Percentiles rank a stretch among this genome's conserved stretches.
Evolutionary conservation across 2,797 vertebrate species (phyloP).

Genomic region (Silurus lanzhouensis): DNA sequence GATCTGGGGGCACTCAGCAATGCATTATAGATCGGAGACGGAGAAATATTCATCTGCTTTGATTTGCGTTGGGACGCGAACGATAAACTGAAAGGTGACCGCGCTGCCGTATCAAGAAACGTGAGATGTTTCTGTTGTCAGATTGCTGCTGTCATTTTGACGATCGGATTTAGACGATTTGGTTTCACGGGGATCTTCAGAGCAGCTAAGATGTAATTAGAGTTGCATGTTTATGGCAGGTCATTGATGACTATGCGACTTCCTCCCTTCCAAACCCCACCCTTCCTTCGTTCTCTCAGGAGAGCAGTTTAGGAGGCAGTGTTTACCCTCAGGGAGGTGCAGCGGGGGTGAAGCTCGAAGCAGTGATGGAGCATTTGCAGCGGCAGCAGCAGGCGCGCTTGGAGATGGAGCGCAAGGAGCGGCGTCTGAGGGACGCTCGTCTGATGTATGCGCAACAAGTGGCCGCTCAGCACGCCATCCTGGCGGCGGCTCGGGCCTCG

Average conservation of each 20-base stretch:
- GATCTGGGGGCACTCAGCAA: neutral
- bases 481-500: slow-evolving; percentile 79
- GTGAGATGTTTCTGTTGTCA: neutral
- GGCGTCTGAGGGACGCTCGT: slow-evolving; percentile 84
- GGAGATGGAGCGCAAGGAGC: slow-evolving; percentile 87
- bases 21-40: neutral
- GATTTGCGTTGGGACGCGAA: too few relatives aligned
- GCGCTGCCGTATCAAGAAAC: neutral
- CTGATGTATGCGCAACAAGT: slow-evolving; percentile 89
- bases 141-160: neutral
- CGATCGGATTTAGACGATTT: neutral
- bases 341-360: slow-evolving; percentile 86
- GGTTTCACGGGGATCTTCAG: neutral
- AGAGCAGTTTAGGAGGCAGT: slow-evolving; percentile 70
- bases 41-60: neutral
- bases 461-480: slow-evolving; percentile 82
- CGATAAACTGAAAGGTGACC: neutral
- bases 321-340: slow-evolving; percentile 78
- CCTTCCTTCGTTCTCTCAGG: slow-evolving; percentile 68
- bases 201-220: slow-evolving; percentile 38
- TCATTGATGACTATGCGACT: slow-evolving; percentile 52
- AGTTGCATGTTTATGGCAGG: slow-evolving; percentile 42
- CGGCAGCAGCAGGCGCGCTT: slow-evolving; percentile 83
- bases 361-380: slow-evolving; percentile 92
- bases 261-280: slow-evolving; percentile 10